A percentile compares a stretch with the other conserved stretches of the same genome.
These are phyloP conservation scores for Acanthosoma haemorrhoidale DNA, from an alignment of 2,888 invertebrate genomes.

Conservation along the genomic window DNA sequence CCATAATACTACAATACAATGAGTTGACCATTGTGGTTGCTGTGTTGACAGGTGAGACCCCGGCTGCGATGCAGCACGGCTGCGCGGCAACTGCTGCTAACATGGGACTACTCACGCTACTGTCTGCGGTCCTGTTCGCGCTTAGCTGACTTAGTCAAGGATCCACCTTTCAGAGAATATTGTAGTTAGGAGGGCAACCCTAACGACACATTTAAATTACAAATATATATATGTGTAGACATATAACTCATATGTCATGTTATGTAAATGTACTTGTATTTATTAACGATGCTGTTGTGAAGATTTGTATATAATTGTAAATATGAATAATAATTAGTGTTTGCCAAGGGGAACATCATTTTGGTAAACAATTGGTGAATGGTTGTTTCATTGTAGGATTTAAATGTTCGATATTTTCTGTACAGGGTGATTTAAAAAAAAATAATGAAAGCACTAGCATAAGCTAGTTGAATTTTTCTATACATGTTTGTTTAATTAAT, in stretches of 20 bases:
- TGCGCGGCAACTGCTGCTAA: constrained; percentile 37
- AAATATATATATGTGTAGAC: not conserved
- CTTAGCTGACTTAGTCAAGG: constrained; percentile 5
- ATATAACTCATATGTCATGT: not conserved
- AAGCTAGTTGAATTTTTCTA: too few relatives aligned
- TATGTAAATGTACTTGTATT: not conserved
- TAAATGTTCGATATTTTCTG: not conserved
- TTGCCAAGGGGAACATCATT: not conserved
- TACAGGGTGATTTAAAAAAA: constrained; percentile 7
- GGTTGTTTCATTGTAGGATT: not conserved
- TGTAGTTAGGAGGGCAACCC: too few relatives aligned
- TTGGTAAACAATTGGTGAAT: not conserved
- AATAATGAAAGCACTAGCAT: too few relatives aligned
- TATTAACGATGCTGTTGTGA: not conserved
- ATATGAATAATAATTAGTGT: not conserved
- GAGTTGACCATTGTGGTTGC: too few relatives aligned
- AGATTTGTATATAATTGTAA: not conserved
- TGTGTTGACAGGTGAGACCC: constrained; percentile 43
- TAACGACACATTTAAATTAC: too few relatives aligned
- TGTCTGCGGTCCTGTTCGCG: constrained; percentile 28
- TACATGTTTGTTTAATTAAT: too few relatives aligned
- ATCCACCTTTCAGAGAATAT: not conserved
- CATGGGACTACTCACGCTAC: constrained; percentile 25
- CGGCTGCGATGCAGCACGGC: constrained; percentile 43
- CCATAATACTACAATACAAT: too few relatives aligned